phyloP scores from a whole-genome alignment of 2,113 vertebrate species.

The Syrrhaptes paradoxus region DNA sequence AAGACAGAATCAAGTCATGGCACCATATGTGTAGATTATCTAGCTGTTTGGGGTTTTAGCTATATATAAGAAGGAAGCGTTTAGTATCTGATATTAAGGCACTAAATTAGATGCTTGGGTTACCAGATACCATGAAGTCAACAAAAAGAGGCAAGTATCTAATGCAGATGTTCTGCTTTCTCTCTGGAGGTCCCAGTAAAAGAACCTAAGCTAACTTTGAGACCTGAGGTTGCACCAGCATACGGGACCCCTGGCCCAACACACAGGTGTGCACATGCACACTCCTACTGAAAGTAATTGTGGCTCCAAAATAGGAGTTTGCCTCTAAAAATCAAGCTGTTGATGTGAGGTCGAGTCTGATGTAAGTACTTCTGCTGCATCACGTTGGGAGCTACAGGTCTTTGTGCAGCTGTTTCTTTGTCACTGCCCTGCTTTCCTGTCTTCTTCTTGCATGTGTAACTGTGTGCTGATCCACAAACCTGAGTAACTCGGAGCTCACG shows the following conservation, averaged over 20 bases:
- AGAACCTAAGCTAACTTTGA: not conserved
- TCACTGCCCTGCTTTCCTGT: not conserved
- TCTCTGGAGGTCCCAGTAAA: not conserved
- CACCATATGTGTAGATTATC: rapidly evolving
- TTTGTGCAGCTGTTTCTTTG: not conserved
- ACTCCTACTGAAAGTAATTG: not conserved
- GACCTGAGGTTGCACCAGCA: not conserved
- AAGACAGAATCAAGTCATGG: not conserved
- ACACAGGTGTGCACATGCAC: not conserved
- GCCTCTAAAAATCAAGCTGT: not conserved
- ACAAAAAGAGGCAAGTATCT: not conserved
- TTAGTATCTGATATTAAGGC: not conserved
- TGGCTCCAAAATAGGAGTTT: not conserved
- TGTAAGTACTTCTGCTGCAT: not conserved
- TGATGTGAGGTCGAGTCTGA: not conserved
- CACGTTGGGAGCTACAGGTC: not conserved
- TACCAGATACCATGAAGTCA: not conserved
- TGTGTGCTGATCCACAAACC: not conserved
- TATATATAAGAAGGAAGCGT: not conserved
- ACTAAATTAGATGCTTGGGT: not conserved
- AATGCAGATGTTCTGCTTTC: not conserved
- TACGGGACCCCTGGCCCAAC: not conserved
- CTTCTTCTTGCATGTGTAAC: not conserved
- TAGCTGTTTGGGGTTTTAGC: not conserved
- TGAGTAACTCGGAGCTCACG: not conserved